These are phyloP conservation scores for Calliphora vicina DNA, from an alignment of 1,140 invertebrate genomes.

Conservation along the genomic window DNA sequence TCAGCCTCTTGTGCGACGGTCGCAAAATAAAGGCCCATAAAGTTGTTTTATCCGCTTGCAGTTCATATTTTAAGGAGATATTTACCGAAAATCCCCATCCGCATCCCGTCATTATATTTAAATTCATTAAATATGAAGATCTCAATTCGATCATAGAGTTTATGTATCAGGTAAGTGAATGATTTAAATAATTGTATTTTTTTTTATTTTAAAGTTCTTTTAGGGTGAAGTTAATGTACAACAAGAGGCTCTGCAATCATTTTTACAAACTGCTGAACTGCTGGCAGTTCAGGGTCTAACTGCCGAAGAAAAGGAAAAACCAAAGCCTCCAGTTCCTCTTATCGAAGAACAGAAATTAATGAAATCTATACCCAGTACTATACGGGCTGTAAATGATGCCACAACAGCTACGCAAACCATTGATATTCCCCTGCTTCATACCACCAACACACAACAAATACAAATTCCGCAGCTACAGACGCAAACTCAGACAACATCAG, in stretches of 20 bases:
- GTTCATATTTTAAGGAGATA: slow-evolving; percentile 83
- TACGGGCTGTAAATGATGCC: slow-evolving; percentile 55
- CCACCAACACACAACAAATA: slow-evolving; percentile 54
- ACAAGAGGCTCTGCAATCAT: slow-evolving; percentile 84
- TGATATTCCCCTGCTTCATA: slow-evolving; percentile 49
- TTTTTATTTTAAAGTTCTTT: background rate
- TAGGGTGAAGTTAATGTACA: slow-evolving; percentile 89
- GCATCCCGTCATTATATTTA: slow-evolving; percentile 86
- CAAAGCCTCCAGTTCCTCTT: slow-evolving; percentile 54
- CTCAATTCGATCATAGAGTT: slow-evolving; percentile 83
- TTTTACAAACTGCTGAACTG: slow-evolving; percentile 86
- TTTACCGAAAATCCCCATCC: slow-evolving; percentile 86
- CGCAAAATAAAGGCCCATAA: slow-evolving; percentile 83
- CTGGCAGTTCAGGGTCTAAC: slow-evolving; percentile 89
- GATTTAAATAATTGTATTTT: background rate
- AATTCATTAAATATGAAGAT: slow-evolving; percentile 83
- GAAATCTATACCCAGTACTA: slow-evolving; percentile 61
- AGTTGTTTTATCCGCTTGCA: slow-evolving; percentile 85
- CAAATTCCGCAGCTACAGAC: slow-evolving; percentile 42
- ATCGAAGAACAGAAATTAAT: slow-evolving; percentile 61
- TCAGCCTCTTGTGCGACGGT: slow-evolving; percentile 85
- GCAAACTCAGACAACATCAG: slow-evolving; percentile 48
- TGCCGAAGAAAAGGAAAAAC: slow-evolving; percentile 64
- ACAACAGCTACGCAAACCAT: slow-evolving; percentile 56
- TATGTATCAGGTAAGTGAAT: slow-evolving; percentile 74